Evolutionary conservation across 2,797 vertebrate genomes (phyloP), one percentile per base, ranked within the genome.

Genomic region (Pseudochirops corinnae): DNA sequence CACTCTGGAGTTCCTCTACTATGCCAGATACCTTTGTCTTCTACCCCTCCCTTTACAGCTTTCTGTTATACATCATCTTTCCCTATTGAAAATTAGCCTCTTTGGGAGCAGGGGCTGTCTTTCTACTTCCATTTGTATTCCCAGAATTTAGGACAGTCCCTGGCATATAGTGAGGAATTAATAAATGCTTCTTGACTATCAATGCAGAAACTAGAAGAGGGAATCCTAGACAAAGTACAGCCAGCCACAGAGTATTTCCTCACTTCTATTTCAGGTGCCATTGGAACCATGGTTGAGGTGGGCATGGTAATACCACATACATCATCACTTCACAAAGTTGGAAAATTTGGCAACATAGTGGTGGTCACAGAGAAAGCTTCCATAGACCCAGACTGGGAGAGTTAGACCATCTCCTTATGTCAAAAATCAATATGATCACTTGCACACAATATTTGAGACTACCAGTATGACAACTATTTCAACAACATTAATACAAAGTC

Each of bases 401-500:
- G 94, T 91, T 46, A 56, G 58, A 52, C 58, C 26, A 57, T 33
- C 2, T 90, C 39, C 16, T 91, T 91, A 92, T 55, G 55, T 94
- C 93, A 92, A 94, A 24, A 55, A 28, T 58, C 90, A 74, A 0
- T 46, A 29, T 92, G 60, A 53, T 29, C 96, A 93, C 67, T 91
- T 58, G 52, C 33, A 26, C 39, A 74, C 5, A 90, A 29, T 82
- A 90, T 39, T 97, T 60, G 92, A 56, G 91, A 62, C 62, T 33
- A 39, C 31, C 57, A 62, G 90, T 26, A 33, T 58, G 28, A 92
- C 93, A 90, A 55, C 90, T 18, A 92, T 74, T 74, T 74, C 16
- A 74, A 39, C 21, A 74, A 74, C 5, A 67, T 56, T n/a, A 92
- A 92, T 56, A 92, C 57, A 39, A 96, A 53, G n/a, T 92, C 94